Percentiles rank a stretch among this genome's conserved stretches.
These are phyloP conservation scores for Falco biarmicus DNA, from an alignment of 2,797 vertebrate genomes.

Conservation along the genomic window DNA sequence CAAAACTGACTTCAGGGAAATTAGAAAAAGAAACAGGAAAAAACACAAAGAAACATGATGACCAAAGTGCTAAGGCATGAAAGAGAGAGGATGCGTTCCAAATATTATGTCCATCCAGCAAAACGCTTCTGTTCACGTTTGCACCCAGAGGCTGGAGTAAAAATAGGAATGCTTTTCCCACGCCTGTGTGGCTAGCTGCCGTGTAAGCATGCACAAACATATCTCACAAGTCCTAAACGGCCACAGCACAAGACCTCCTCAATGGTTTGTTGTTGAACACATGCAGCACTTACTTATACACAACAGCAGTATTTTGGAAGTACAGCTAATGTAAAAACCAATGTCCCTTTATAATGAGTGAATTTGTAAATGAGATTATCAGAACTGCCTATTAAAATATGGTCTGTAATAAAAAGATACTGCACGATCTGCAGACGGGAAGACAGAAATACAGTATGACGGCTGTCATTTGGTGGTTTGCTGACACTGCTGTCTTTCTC, in stretches of 20 bases:
- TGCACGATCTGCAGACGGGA: constrained; percentile 14
- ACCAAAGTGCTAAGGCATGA: not conserved
- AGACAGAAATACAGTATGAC: constrained; percentile 3
- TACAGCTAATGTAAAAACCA: constrained; percentile 45
- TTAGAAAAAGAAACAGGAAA: constrained; percentile 21
- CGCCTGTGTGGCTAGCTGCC: not conserved
- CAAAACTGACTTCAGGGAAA: not conserved
- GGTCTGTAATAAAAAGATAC: constrained; percentile 36
- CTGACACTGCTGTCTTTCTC: not conserved
- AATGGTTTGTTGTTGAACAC: not conserved
- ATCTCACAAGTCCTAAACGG: not conserved
- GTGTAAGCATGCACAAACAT: not conserved
- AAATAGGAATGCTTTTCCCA: not conserved
- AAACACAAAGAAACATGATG: not conserved
- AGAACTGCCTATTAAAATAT: constrained; percentile 53
- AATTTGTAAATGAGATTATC: constrained; percentile 46
- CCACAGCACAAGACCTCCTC: not conserved
- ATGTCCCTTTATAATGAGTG: constrained; percentile 21
- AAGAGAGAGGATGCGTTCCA: not conserved
- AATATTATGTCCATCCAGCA: not conserved
- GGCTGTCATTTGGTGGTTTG: not conserved
- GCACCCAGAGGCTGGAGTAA: not conserved
- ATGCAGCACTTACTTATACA: not conserved
- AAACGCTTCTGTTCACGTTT: not conserved
- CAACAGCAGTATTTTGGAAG: constrained; percentile 25